These are phyloP conservation scores for Hirtodrosophila trivittata DNA, from an alignment of 2,888 invertebrate species.

Conservation along the genomic window DNA sequence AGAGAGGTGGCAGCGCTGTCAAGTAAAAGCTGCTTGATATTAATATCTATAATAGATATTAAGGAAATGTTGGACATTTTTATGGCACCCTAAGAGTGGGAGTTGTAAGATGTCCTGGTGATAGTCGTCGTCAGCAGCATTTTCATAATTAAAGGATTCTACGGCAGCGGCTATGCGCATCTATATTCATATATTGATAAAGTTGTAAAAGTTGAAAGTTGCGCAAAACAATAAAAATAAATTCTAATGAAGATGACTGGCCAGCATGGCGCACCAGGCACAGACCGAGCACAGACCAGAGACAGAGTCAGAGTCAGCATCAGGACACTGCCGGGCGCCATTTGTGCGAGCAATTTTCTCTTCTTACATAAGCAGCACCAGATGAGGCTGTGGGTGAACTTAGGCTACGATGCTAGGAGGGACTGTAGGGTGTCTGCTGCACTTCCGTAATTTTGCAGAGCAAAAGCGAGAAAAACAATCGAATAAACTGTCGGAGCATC, in stretches of 20 bases:
- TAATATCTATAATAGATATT: too few relatives aligned
- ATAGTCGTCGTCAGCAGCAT: constrained; percentile 36
- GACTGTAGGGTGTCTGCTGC: constrained; percentile 53
- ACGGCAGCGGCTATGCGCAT: constrained; percentile 55
- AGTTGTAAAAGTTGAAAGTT: constrained; percentile 80
- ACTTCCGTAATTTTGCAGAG: constrained; percentile 76
- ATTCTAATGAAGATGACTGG: constrained; percentile 77
- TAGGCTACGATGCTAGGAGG: background rate
- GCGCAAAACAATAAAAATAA: constrained; percentile 78
- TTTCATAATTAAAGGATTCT: constrained; percentile 73
- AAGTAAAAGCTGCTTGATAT: too few relatives aligned
- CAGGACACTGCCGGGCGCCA: constrained; percentile 57
- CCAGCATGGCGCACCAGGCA: constrained; percentile 70
- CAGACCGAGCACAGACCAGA: constrained; percentile 8
- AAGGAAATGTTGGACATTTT: too few relatives aligned
- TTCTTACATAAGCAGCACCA: constrained; percentile 66
- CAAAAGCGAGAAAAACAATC: constrained; percentile 80
- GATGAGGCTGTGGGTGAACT: constrained; percentile 26
- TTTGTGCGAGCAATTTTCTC: constrained; percentile 77
- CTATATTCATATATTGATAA: constrained; percentile 79
- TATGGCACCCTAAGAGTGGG: too few relatives aligned
- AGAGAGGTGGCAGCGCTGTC: too few relatives aligned
- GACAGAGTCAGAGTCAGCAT: constrained; percentile 14
- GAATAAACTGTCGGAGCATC: constrained; percentile 80
- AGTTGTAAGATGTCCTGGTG: too few relatives aligned